phyloP scores from a whole-genome alignment of 2,888 invertebrate species.

The Alsophila aescularia region DNA sequence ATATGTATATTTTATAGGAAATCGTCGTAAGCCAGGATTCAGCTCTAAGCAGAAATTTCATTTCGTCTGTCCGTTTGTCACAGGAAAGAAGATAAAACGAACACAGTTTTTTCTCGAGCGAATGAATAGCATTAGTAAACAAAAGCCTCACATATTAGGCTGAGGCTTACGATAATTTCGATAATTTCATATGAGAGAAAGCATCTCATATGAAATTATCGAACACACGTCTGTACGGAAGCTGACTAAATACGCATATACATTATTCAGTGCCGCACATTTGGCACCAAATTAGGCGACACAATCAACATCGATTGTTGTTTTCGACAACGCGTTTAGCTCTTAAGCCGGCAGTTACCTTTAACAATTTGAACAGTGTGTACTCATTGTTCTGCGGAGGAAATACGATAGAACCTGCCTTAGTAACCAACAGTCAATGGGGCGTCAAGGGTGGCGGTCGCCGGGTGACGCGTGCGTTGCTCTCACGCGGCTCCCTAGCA shows the following conservation, averaged over 20 bases:
- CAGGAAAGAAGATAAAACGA: slow-evolving; percentile 15
- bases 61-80: slow-evolving; percentile 8
- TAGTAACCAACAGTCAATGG: neutral
- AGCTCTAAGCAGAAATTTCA: slow-evolving; percentile 7
- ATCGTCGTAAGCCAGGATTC: slow-evolving; percentile 15
- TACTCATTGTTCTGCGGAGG: neutral
- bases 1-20: slow-evolving; percentile 2
- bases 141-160: slow-evolving; percentile 1
- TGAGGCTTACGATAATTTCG: neutral
- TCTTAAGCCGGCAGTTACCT: neutral
- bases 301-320: neutral
- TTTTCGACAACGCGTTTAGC: neutral
- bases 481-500: no score
- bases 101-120: slow-evolving; percentile 11
- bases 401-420: neutral
- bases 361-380: neutral
- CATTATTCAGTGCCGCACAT: neutral
- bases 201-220: neutral
- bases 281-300: neutral
- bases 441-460: neutral
- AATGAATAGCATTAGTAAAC: slow-evolving; percentile 15
- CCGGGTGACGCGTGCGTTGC: neutral
- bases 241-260: neutral
- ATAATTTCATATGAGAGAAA: no score
- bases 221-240: neutral